Conservation (phyloP, 1,140 invertebrate species). For the Ceratina japonica region DNA sequence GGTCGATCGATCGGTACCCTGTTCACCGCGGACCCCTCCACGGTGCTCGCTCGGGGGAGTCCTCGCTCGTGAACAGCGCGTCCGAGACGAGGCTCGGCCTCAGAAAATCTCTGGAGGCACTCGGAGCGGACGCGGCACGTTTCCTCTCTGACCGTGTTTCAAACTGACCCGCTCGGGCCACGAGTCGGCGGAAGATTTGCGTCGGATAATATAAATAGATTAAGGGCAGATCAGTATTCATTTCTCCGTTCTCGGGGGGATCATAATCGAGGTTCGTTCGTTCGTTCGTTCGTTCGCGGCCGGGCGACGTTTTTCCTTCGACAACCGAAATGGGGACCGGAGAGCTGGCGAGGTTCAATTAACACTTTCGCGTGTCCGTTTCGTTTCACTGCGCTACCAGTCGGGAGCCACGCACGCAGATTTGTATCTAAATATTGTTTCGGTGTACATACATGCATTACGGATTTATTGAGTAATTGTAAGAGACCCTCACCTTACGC, state of each 20-base stretch:
- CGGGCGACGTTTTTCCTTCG: not conserved
- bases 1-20: slow-evolving; percentile 22
- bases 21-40: slow-evolving; percentile 14
- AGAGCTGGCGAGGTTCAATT: slow-evolving; percentile 17
- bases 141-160: not conserved
- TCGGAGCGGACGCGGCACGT: not conserved
- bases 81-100: not conserved
- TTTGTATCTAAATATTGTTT: slow-evolving; percentile 11
- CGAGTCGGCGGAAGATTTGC: not conserved
- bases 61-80: not conserved
- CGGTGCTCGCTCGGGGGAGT: slow-evolving; percentile 19
- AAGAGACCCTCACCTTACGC: not conserved
- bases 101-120: not conserved
- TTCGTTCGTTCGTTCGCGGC: slow-evolving; percentile 25
- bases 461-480: not conserved
- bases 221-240: slow-evolving; percentile 50
- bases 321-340: slow-evolving; percentile 1
- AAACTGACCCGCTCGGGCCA: not conserved
- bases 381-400: not conserved
- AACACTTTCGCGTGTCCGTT: slow-evolving; percentile 24
- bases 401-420: not conserved
- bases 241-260: slow-evolving; percentile 35
- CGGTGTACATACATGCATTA: not conserved
- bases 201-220: slow-evolving; percentile 28
- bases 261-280: slow-evolving; percentile 21